phyloP scores from a whole-genome alignment of 2,797 vertebrate genomes.

The Liparis tanakae region DNA sequence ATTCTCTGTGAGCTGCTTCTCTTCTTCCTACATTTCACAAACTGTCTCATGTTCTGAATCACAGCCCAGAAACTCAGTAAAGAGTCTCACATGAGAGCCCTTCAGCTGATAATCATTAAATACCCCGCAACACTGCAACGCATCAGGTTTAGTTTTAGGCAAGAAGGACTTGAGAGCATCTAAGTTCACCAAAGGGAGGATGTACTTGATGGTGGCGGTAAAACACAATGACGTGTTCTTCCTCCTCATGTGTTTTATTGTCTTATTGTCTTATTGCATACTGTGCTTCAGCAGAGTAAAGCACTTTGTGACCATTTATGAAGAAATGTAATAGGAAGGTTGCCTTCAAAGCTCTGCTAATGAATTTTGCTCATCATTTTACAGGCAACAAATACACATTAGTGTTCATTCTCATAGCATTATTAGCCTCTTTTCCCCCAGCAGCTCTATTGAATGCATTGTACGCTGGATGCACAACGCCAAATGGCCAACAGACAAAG shows the following conservation, averaged over 20 bases:
- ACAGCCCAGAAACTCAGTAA: slow-evolving; percentile 33
- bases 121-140: slow-evolving; percentile 2
- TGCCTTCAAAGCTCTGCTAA: too few species aligned
- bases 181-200: slow-evolving; percentile 6
- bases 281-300: background rate
- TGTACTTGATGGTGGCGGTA: background rate
- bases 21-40: background rate
- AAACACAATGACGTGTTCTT: too few species aligned
- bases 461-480: background rate
- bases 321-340: background rate
- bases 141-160: slow-evolving; percentile 22
- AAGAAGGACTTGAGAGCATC: slow-evolving; percentile 4
- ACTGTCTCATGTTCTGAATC: slow-evolving; percentile 47
- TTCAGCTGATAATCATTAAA: slow-evolving; percentile 67
- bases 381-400: background rate
- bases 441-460: background rate
- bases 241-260: too few species aligned
- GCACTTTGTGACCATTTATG: background rate
- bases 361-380: background rate
- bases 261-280: too few species aligned
- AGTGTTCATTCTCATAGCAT: background rate
- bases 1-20: background rate
- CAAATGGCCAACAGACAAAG: background rate
- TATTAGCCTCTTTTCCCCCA: background rate
- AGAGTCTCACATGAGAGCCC: slow-evolving; percentile 59